A percentile compares a stretch with the other conserved stretches of the same genome.
phyloP scores from a whole-genome alignment of 2,888 invertebrate species.

The Atrina japonica region DNA sequence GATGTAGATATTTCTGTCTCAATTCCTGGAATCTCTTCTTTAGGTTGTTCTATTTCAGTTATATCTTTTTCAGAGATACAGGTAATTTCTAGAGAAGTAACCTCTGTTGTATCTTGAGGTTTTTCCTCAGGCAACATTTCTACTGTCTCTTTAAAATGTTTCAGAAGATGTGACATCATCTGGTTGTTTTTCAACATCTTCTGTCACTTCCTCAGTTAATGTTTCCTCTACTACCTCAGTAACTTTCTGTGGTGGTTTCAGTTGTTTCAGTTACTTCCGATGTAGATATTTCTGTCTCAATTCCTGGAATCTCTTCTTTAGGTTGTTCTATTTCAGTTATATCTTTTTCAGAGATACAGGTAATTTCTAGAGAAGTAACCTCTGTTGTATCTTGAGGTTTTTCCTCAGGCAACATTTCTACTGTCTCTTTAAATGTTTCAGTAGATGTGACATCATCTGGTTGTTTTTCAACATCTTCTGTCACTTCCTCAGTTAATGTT shows the following conservation, averaged over 20 bases:
- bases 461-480: not conserved
- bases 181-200: conserved; percentile 1
- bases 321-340: not conserved
- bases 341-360: not conserved
- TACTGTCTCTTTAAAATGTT: conserved; percentile 2
- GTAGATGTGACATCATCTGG: conserved; percentile 11
- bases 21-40: conserved; percentile 7
- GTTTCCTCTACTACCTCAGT: not conserved
- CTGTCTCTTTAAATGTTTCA: conserved; percentile 9
- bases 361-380: conserved; percentile 5
- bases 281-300: not conserved
- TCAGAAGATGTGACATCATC: conserved; percentile 13
- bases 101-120: not conserved
- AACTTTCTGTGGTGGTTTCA: too few species aligned
- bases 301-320: conserved; percentile 7
- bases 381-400: not conserved
- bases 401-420: not conserved
- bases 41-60: not conserved
- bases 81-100: not conserved
- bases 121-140: not conserved
- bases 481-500: not conserved
- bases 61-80: not conserved
- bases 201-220: not conserved
- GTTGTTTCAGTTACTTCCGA: not conserved
- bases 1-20: not conserved